These are phyloP conservation scores for Leguminivora glycinivorella DNA, from an alignment of 1,140 invertebrate genomes.

Conservation along the genomic window DNA sequence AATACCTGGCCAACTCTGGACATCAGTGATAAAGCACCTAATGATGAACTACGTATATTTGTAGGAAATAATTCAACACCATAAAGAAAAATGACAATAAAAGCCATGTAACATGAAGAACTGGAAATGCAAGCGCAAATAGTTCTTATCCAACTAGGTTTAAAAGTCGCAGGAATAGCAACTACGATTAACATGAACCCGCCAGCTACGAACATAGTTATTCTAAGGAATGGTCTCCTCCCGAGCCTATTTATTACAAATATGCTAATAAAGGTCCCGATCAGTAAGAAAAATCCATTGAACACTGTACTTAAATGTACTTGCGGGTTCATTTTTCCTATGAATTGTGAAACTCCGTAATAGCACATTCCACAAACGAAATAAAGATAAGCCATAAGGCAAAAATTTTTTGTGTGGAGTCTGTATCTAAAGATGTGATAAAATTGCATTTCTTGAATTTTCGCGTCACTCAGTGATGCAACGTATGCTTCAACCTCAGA, in stretches of 20 bases:
- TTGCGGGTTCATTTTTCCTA: slow-evolving; percentile 81
- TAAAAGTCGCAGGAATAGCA: neutral
- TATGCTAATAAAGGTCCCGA: neutral
- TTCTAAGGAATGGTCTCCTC: neutral
- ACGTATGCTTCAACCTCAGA: slow-evolving; percentile 8
- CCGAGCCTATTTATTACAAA: neutral
- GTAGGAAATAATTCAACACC: slow-evolving; percentile 81
- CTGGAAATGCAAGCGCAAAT: neutral
- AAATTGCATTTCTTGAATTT: neutral
- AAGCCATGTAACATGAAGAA: slow-evolving; percentile 74
- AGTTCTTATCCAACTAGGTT: neutral
- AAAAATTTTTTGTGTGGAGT: neutral
- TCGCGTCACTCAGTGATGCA: neutral
- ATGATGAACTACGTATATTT: slow-evolving; percentile 76
- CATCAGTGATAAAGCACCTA: slow-evolving; percentile 78
- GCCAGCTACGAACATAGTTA: neutral
- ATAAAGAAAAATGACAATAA: slow-evolving; percentile 79
- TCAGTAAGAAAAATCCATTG: slow-evolving; percentile 61
- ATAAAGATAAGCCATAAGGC: slow-evolving; percentile 81
- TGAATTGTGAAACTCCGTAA: slow-evolving; percentile 84
- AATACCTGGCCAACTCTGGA: slow-evolving; percentile 78
- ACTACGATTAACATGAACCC: neutral
- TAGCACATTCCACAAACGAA: slow-evolving; percentile 82
- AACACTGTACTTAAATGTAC: slow-evolving; percentile 83
- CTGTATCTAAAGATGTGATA: slow-evolving; percentile 9